Base-by-base conservation (phyloP, 1,140 invertebrate genomes). In the Arion vulgaris region DNA sequence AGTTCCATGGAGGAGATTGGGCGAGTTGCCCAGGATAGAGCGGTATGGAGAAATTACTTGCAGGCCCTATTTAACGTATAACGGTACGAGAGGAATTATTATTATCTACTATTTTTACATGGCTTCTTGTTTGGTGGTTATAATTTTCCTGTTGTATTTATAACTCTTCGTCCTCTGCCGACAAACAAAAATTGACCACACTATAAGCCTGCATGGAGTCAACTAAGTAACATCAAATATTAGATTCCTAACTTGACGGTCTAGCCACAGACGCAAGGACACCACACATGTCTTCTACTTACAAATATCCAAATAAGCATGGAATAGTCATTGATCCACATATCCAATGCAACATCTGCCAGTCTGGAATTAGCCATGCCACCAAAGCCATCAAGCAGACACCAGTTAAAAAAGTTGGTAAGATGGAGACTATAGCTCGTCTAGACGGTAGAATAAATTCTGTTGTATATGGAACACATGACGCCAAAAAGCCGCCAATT, bases 311-410 rank as follows among this genome's bases (percentile, higher is more conserved):
- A 1, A 74, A n/a, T 26, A 49, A 28, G 11, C 13, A 15, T 38
- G 72, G 72, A 28, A 51, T 74, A 13, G 39, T 45, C n/a, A 74
- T 74, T 11, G 45, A 7, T 7, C 72, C 72, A n/a, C 72, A 39
- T 5, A 51, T 51, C 72, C 38, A 51, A 39, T 74, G n/a, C 4
- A 74, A 38, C 15, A 28, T 15, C 41, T 19, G 1, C 38, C 39
- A 74, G 72, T 74, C 38, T 13, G 5, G 5, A 13, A 41, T 19
- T 41, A 1, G 5, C 38, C 38, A 51, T 15, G 72, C 72, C 1
- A 28, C 41, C n/a, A 74, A 1, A 1, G 72, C 72, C 38, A 74
- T 45, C 38, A 74, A 17, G 38, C 38, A 34, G 1, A 49, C 9
- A 11, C 45, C 45, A n/a, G n/a, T 1, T 7, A 13, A 1, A 28